phyloP scores from a whole-genome alignment of 2,113 vertebrate genomes.

The Gallinago paraguaiae region DNA sequence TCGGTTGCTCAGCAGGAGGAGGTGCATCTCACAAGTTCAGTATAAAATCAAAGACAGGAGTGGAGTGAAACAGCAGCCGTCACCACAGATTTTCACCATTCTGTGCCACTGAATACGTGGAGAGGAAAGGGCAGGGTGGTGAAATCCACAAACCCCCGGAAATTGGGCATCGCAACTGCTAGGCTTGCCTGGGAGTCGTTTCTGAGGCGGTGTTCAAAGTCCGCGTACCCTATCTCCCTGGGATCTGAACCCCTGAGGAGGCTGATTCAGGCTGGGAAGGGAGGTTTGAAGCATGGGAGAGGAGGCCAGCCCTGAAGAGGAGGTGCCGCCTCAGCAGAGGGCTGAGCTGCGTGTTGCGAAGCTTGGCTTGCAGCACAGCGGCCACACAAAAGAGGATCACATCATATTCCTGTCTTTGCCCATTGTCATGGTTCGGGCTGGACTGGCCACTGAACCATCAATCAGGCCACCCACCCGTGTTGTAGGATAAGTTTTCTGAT shows the following conservation, averaged over 20 bases:
- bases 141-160: not conserved
- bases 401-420: not conserved
- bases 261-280: not conserved
- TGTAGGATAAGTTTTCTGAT: not conserved
- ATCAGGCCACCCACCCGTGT: not conserved
- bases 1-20: not conserved
- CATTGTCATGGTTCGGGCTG: not conserved
- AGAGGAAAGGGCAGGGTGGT: not conserved
- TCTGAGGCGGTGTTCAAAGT: not conserved
- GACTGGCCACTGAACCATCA: not conserved
- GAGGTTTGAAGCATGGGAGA: not conserved
- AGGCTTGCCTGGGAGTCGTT: not conserved
- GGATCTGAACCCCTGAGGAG: not conserved
- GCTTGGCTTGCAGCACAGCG: not conserved
- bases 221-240: not conserved
- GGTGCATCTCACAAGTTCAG: not conserved
- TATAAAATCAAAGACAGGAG: not conserved
- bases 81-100: not conserved
- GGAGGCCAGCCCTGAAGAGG: not conserved
- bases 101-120: rapidly evolving
- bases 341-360: not conserved
- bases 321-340: not conserved
- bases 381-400: rapidly evolving
- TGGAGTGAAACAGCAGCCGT: not conserved
- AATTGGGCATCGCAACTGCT: rapidly evolving